These are phyloP conservation scores for Cyprinus carpio DNA, from an alignment of 2,113 vertebrate species.

Conservation along the genomic window DNA sequence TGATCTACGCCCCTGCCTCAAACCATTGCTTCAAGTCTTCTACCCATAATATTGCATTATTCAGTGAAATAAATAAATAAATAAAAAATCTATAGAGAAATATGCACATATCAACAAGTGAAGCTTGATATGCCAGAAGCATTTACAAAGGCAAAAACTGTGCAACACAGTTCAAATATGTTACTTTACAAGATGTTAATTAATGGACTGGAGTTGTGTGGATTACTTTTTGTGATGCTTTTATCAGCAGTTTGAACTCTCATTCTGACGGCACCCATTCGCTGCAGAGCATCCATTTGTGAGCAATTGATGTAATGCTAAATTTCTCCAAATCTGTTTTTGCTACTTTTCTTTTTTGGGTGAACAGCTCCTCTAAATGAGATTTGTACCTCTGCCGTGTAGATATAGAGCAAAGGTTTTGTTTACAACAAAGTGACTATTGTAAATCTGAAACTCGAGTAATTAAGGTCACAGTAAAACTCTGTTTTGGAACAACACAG, in stretches of 20 bases:
- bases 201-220: not conserved
- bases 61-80: no score
- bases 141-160: no score
- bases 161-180: no score
- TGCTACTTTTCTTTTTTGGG: no score
- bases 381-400: not conserved
- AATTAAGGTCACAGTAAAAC: not conserved
- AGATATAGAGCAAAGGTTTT: not conserved
- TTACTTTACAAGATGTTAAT: not conserved
- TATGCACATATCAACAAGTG: no score
- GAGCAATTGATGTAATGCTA: not conserved
- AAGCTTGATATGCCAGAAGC: no score
- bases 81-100: no score
- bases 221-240: not conserved
- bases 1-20: no score
- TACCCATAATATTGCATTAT: no score
- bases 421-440: not conserved
- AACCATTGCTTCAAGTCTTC: no score
- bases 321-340: not conserved
- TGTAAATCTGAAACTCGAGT: not conserved
- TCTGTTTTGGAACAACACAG: constrained; percentile 9
- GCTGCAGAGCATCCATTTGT: not conserved
- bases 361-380: no score
- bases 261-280: not conserved
- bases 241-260: not conserved